These are phyloP conservation scores for Erpetoichthys calabaricus DNA, from an alignment of 2,797 vertebrate genomes.

Conservation along the genomic window DNA sequence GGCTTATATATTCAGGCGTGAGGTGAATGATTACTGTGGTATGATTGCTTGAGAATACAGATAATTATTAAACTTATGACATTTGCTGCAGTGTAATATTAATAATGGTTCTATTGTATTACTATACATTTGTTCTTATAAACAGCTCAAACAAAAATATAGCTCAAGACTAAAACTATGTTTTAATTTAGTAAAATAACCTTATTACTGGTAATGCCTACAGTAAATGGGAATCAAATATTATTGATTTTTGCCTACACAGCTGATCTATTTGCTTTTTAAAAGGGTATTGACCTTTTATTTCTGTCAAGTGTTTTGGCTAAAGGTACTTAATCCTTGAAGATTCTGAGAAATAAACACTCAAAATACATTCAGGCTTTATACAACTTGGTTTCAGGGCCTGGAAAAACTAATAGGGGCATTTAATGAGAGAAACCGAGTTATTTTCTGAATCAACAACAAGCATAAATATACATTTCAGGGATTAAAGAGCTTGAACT, in stretches of 20 bases:
- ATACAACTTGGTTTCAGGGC: too few species aligned
- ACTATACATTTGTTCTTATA: too few species aligned
- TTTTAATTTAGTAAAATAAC: background rate
- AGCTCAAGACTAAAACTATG: too few species aligned
- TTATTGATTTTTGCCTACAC: background rate
- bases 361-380: too few species aligned
- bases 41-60: slow-evolving; percentile 62
- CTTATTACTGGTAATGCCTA: slow-evolving; percentile 1
- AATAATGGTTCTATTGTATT: too few species aligned
- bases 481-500: too few species aligned
- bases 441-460: too few species aligned
- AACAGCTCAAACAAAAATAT: too few species aligned
- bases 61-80: slow-evolving; percentile 60
- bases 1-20: slow-evolving; percentile 65
- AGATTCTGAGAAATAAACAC: too few species aligned
- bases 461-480: too few species aligned
- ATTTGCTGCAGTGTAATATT: slow-evolving; percentile 41
- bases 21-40: slow-evolving; percentile 70
- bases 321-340: slow-evolving; percentile 16
- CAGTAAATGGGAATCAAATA: background rate
- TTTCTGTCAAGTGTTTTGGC: slow-evolving; percentile 20
- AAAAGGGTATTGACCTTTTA: slow-evolving; percentile 12
- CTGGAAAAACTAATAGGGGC: too few species aligned
- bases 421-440: too few species aligned
- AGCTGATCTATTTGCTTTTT: background rate